Conservation (phyloP, 2,888 invertebrate genomes). For the Herminia tarsipennalis region DNA sequence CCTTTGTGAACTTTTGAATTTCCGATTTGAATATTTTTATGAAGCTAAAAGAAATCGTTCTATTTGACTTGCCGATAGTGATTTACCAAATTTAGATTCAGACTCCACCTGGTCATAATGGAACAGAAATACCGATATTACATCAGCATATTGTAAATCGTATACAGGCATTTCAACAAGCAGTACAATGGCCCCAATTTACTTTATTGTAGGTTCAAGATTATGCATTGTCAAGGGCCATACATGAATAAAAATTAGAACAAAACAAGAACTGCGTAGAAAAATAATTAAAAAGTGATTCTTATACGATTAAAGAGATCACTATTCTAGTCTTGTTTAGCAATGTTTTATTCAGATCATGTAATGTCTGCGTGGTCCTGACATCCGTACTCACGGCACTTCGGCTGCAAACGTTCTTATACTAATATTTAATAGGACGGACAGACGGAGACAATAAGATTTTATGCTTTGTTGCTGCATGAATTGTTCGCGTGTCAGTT, state of each 20-base stretch:
- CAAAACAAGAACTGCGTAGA: background rate
- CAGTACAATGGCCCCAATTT: too few species aligned
- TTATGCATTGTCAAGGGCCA: too few species aligned
- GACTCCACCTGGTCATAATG: too few species aligned
- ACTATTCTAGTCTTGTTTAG: constrained; percentile 26
- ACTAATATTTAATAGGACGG: constrained; percentile 39
- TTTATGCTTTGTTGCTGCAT: constrained; percentile 23
- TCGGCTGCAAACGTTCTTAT: constrained; percentile 11
- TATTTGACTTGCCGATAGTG: too few species aligned
- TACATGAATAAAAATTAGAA: background rate
- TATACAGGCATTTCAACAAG: too few species aligned
- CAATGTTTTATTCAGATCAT: constrained; percentile 41
- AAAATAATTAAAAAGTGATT: background rate
- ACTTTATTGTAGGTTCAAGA: too few species aligned
- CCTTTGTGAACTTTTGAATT: too few species aligned
- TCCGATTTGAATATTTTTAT: too few species aligned
- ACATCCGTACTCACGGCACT: constrained; percentile 18
- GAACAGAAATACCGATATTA: too few species aligned
- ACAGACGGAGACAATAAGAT: constrained; percentile 29
- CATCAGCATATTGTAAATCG: too few species aligned
- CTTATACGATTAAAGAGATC: constrained; percentile 10
- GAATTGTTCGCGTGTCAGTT: constrained; percentile 2
- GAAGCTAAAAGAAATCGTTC: too few species aligned
- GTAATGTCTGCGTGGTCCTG: constrained; percentile 26
- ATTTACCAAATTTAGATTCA: too few species aligned